Conservation (phyloP, 2,113 vertebrate genomes). For the Xiphophorus couchianus region DNA sequence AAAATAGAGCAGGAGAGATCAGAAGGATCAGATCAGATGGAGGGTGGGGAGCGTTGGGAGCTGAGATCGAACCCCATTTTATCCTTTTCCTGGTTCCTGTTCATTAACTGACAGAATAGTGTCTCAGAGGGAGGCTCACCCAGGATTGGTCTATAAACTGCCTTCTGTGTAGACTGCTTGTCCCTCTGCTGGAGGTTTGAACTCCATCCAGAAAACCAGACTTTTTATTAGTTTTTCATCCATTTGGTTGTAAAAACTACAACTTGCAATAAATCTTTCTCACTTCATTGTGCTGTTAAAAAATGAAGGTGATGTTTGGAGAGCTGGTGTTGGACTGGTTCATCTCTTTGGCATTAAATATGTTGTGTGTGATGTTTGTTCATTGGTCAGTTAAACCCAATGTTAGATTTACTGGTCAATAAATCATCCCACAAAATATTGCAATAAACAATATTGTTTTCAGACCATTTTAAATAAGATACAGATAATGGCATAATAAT, state of each 20-base stretch:
- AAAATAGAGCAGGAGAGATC: conserved; percentile 15
- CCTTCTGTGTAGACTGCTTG: neutral
- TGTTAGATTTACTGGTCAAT: neutral
- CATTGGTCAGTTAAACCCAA: conserved; percentile 44
- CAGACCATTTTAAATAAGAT: too few relatives aligned
- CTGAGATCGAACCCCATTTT: conserved; percentile 11
- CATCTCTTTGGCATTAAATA: conserved; percentile 1
- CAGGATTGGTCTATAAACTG: neutral
- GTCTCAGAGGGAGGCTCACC: conserved; percentile 4
- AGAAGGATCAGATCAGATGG: conserved; percentile 33
- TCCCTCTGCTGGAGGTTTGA: neutral
- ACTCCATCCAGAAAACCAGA: neutral
- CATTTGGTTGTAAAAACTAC: conserved; percentile 3
- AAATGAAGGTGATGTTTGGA: conserved; percentile 14
- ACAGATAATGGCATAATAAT: too few relatives aligned
- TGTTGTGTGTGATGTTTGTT: conserved; percentile 33
- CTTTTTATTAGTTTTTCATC: neutral
- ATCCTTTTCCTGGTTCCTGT: conserved; percentile 8
- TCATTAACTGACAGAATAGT: neutral
- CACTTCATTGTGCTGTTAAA: conserved; percentile 10
- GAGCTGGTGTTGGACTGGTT: conserved; percentile 35
- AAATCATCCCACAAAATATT: too few relatives aligned
- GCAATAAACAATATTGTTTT: too few relatives aligned
- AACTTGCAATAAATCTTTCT: conserved; percentile 2
- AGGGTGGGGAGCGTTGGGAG: neutral